Evolutionary conservation across 1,140 invertebrate species (phyloP), one percentile per base, ranked within the genome.

Genomic region (Lepidurus couesii): DNA sequence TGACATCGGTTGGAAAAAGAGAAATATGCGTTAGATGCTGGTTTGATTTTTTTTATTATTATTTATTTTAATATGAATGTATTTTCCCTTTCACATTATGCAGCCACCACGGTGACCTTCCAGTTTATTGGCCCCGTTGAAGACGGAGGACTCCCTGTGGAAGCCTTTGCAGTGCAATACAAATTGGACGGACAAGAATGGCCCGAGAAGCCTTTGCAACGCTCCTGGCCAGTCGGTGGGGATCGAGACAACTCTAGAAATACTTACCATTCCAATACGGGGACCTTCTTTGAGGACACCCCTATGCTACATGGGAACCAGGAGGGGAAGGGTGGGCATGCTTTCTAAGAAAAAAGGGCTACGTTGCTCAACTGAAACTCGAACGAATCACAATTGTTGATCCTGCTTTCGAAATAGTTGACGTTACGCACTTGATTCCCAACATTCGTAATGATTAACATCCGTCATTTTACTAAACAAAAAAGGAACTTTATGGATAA

Each of bases 71-170:
- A 76, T 42, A 10, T 24, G 73, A 81, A 24, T 79, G 42, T 47
- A 45, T 76, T 74, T 78, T 77, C 42, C 77, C 75, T 5, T 77
- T 26, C 44, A 47, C n/a, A 16, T 44, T 47, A 75, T 34, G 85
- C 85, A 4, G 94, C 95, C 0, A 96, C 94, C 1, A 93, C 92
- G 6, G 91, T 95, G 53, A 90, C 88, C 76, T 95, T 95, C 83
- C 88, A 88, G 53, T 90, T 97, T 43, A 84, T 90, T 3, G 90
- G 89, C 0, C 94, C 95, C 1, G 84, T 87, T 26, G 88, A 90
- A 80, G 88, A 92, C 80, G 88, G 90, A 73, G 94, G 94, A 26
- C 85, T 94, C 43, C 92, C 92, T 7, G 87, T 95, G 7, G 86
- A 87, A 78, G 89, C 90, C 0, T 92, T 91, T 81, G 88, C 88